Base-by-base conservation (phyloP, 2,797 vertebrate species). In the Diplodus puntazzo region DNA sequence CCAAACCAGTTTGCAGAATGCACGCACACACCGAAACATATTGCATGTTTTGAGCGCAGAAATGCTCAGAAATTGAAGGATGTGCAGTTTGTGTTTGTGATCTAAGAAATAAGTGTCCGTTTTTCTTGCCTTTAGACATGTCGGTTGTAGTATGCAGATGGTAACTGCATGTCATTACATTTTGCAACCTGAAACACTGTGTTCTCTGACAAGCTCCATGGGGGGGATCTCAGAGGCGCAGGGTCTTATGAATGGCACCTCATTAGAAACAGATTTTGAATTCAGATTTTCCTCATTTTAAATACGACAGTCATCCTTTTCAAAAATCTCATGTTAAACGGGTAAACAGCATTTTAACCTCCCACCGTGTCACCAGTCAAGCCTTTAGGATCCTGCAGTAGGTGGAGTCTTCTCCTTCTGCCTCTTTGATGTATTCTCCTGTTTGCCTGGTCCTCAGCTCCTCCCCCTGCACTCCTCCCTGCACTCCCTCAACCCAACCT, bases 361-460 rank as follows among this genome's bases (percentile, higher is more conserved):
- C 80, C 86, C 82, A 89, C 74, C 80, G 80, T 89, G 86, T 90
- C 83, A 83, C 79, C 85, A 87, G 83, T 88, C 78, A 27, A 89
- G 88, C 84, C 86, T 90, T 81, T 92, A 90, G 87, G 92, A 92
- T 91, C 86, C 89, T 85, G 87, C 92, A 84, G 85, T 92, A 84
- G 93, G 90, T 88, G 87, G 87, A 90, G 85, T 90, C 90, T 90
- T 82, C 87, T 87, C 88, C 83, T 92, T 87, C 89, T 90, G 83
- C 87, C 88, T 92, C 87, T 91, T 89, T 89, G 87, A 89, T 88
- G 91, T 90, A 79, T 89, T 91, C 85, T 92, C 87, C 91, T 88
- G 79, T 91, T 92, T 94, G 91, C 92, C 90, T 92, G 91, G 86
- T 92, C 87, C 87, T 91, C 89, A 87, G 89, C 88, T 88, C 91